A percentile compares a stretch with the other conserved stretches of the same genome.
Evolutionary conservation across 2,888 invertebrate species (phyloP).

Genomic region (Cataglyphis rosenhaueri): DNA sequence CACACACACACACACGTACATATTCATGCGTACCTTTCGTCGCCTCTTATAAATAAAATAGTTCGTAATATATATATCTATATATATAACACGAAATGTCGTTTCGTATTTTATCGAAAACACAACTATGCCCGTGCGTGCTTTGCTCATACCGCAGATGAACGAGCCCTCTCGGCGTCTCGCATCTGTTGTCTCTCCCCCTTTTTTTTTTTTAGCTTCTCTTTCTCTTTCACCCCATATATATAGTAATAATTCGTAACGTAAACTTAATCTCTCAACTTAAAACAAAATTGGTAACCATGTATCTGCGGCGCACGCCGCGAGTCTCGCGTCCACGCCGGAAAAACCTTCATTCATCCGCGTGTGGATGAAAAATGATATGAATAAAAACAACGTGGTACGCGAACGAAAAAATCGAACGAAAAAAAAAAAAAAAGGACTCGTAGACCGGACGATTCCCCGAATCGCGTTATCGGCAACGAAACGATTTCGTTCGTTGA

Average conservation of each 20-base stretch:
- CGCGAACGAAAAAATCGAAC: constrained; percentile 1
- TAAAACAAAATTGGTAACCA: constrained; percentile 79
- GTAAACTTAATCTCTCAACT: constrained; percentile 78
- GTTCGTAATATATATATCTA: constrained; percentile 40
- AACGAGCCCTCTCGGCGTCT: constrained; percentile 49
- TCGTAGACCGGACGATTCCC: background rate
- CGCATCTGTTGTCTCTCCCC: constrained; percentile 40
- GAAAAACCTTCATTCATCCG: constrained; percentile 19
- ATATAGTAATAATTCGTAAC: constrained; percentile 71
- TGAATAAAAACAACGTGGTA: constrained; percentile 15
- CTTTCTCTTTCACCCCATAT: constrained; percentile 43
- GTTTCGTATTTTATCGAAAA: constrained; percentile 55
- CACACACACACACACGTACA: background rate
- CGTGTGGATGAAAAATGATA: constrained; percentile 1
- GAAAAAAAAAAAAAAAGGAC: background rate
- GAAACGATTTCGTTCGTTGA: background rate
- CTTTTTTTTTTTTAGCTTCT: constrained; percentile 42
- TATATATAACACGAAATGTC: constrained; percentile 57
- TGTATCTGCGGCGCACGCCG: constrained; percentile 65
- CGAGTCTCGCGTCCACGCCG: constrained; percentile 55
- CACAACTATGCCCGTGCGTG: constrained; percentile 48
- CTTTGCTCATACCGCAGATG: constrained; percentile 28
- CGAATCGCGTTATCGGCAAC: background rate
- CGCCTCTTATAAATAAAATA: constrained; percentile 70
- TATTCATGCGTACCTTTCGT: constrained; percentile 44